Percentiles rank a stretch among this genome's conserved stretches.
Conservation (phyloP, 2,113 vertebrate genomes). For the Falcunculus frontatus region DNA sequence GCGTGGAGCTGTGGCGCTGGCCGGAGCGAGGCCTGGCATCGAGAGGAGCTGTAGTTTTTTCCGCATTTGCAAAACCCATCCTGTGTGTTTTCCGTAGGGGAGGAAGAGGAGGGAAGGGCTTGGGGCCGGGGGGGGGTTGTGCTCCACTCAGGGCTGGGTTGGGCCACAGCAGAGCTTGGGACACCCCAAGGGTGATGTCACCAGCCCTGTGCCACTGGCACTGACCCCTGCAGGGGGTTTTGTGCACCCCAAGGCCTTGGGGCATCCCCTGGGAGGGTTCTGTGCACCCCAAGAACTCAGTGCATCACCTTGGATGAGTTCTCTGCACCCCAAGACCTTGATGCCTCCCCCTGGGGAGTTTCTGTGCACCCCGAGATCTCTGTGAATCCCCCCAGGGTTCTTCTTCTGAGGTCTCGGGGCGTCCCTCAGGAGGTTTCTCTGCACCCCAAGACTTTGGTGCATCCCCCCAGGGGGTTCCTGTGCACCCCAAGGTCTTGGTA, state of each 20-base stretch:
- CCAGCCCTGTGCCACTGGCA: background rate
- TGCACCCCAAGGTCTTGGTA: background rate
- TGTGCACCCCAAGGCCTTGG: background rate
- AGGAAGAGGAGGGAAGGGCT: background rate
- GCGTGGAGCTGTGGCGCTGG: background rate
- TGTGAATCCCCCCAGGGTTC: background rate
- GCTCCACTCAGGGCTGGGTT: background rate
- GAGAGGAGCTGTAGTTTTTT: conserved; percentile 11
- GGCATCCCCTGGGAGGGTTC: rapidly evolving
- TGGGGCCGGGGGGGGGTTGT: background rate
- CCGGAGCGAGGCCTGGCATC: background rate
- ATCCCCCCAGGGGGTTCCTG: no score
- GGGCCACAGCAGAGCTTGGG: background rate
- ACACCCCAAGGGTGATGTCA: background rate
- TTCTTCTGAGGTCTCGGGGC: rapidly evolving
- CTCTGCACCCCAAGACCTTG: rapidly evolving
- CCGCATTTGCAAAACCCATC: background rate
- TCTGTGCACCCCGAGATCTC: background rate
- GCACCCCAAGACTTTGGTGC: background rate
- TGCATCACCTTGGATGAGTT: rapidly evolving
- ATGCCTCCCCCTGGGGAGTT: rapidly evolving
- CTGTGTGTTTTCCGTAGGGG: conserved; percentile 1
- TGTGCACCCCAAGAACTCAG: rapidly evolving
- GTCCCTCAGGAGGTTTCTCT: background rate
- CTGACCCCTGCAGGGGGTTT: background rate